Evolutionary conservation across 2,888 invertebrate genomes (phyloP), one percentile per base, ranked within the genome.

Genomic region (Trichogramma dendrolimi): DNA sequence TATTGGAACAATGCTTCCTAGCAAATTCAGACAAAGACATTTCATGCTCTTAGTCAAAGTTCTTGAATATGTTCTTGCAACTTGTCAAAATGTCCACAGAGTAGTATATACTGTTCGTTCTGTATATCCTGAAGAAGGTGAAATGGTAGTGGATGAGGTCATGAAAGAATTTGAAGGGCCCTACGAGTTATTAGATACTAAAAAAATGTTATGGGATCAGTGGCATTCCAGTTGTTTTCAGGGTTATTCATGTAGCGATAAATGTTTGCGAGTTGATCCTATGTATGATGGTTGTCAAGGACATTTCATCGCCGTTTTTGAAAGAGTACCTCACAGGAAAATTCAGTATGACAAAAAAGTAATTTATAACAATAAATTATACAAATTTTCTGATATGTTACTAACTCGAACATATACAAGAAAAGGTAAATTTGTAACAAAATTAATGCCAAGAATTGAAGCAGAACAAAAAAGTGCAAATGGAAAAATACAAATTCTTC

Each of bases 91-190:
- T 63, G 92, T 88, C 0, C 90, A 92, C 74, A 83, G 90, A 60
- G 87, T 99, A 14, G 91, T 96, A 4, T 99, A 99, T 79, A 98
- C 97, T 46, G 99, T 98, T 0, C 99, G 99, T 74, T 99, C 98
- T 0, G 72, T 94, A 5, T 85, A 91, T 75, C 85, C 87, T 0
- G 89, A 93, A 80, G 96, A 97, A 82, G 98, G 99, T 75, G 99
- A 99, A 80, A 82, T 87, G 69, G 96, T 99, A 0, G 85, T 95
- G 1, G 83, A 86, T 8, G 88, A 90, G 72, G 87, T 88, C 4
- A 80, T 70, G 79, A 81, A 67, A 68, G 82, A 71, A 42, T 53
- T 78, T 40, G 70, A 71, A 7, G 65, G 72, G 8, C 67, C 78
- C 2, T 91, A 87, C 79, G 83, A 85, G 68, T 81, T 91, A 1